These are phyloP conservation scores for Picus viridis DNA, from an alignment of 2,797 vertebrate genomes.

Conservation along the genomic window DNA sequence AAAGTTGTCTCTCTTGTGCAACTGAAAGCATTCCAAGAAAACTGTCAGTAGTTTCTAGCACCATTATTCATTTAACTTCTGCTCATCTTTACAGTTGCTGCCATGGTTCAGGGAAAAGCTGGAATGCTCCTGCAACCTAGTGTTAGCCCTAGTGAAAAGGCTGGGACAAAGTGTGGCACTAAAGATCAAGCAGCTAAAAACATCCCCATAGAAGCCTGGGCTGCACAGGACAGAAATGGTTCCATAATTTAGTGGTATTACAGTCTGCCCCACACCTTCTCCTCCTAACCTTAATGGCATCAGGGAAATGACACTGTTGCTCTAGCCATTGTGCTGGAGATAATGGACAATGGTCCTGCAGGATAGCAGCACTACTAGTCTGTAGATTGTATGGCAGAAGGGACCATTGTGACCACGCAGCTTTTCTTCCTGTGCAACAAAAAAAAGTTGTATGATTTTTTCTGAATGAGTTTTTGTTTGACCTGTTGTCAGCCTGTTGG, in stretches of 20 bases:
- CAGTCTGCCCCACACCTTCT: neutral
- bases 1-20: neutral
- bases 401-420: neutral
- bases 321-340: neutral
- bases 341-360: conserved; percentile 6
- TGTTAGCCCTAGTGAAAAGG: neutral
- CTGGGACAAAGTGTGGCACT: neutral
- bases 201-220: neutral
- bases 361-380: neutral
- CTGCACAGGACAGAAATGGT: neutral
- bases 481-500: neutral
- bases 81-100: neutral
- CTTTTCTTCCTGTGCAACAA: conserved; percentile 31
- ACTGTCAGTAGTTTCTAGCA: neutral
- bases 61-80: neutral
- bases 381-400: neutral
- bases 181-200: neutral
- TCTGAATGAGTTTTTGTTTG: neutral
- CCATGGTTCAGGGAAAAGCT: neutral
- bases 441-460: neutral
- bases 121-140: neutral
- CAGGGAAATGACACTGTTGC: neutral
- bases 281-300: neutral
- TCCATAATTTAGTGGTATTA: neutral
- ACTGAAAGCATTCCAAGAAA: neutral